A percentile compares a stretch with the other conserved stretches of the same genome.
Conservation (phyloP, 2,113 vertebrate genomes). For the Caranx melampygus region DNA sequence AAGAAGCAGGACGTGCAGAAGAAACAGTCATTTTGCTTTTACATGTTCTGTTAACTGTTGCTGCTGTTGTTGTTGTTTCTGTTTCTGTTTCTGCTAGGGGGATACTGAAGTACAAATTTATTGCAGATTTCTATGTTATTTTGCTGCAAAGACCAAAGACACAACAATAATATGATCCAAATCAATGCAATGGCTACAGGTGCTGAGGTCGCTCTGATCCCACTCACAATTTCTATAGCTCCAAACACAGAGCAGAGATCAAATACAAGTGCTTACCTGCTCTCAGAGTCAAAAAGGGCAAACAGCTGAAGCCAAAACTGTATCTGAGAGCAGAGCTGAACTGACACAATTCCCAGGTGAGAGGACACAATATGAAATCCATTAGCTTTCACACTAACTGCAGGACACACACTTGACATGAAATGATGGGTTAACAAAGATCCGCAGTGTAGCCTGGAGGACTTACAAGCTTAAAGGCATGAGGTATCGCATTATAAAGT, state of each 20-base stretch:
- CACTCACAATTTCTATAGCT: constrained; percentile 34
- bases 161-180: constrained; percentile 21
- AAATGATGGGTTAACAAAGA: constrained; percentile 26
- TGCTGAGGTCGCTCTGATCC: constrained; percentile 36
- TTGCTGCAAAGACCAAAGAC: constrained; percentile 5
- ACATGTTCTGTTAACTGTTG: neutral
- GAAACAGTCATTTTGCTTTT: constrained; percentile 6
- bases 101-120: constrained; percentile 8
- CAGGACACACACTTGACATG: constrained; percentile 38
- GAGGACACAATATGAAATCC: constrained; percentile 46
- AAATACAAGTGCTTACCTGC: constrained; percentile 37
- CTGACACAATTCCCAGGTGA: constrained; percentile 41
- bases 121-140: constrained; percentile 8
- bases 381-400: constrained; percentile 35
- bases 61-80: no score
- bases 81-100: neutral
- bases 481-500: neutral
- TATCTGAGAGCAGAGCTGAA: constrained; percentile 30
- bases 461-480: neutral
- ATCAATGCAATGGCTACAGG: constrained; percentile 39
- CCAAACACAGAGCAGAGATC: constrained; percentile 46
- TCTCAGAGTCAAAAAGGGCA: constrained; percentile 46
- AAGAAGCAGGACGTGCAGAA: neutral
- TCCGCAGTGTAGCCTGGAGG: neutral
- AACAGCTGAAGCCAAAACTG: constrained; percentile 45